These are phyloP conservation scores for Leptinotarsa lineolata DNA, from an alignment of 1,140 invertebrate species.

Conservation along the genomic window DNA sequence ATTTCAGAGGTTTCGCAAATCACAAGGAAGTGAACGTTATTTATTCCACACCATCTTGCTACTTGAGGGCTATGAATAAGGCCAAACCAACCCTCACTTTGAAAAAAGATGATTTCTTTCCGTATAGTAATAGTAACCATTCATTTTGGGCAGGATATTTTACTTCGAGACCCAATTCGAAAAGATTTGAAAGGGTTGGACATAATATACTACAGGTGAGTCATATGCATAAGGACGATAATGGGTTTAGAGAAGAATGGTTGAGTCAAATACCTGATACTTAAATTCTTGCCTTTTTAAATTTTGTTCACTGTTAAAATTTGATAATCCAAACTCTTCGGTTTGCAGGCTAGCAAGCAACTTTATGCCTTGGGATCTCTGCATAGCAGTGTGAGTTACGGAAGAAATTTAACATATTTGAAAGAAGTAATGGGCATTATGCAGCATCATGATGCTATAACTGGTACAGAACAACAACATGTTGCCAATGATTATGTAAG, in stretches of 20 bases:
- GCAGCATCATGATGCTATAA: constrained; percentile 72
- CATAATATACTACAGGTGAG: constrained; percentile 70
- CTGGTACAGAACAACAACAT: constrained; percentile 75
- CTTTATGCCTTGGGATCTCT: constrained; percentile 15
- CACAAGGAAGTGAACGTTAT: constrained; percentile 68
- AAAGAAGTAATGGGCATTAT: constrained; percentile 64
- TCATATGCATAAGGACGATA: constrained; percentile 45
- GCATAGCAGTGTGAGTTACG: constrained; percentile 61
- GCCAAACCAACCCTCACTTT: constrained; percentile 27
- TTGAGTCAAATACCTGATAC: too few relatives aligned
- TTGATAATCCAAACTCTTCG: too few relatives aligned
- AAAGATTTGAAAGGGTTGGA: constrained; percentile 65
- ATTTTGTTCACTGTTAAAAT: too few relatives aligned
- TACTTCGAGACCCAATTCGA: constrained; percentile 72
- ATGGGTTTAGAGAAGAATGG: too few relatives aligned
- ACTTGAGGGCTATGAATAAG: constrained; percentile 66
- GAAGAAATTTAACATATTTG: constrained; percentile 49
- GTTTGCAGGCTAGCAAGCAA: constrained; percentile 47
- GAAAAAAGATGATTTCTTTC: constrained; percentile 73
- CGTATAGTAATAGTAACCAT: constrained; percentile 76
- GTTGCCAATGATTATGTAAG: constrained; percentile 75
- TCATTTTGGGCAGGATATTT: constrained; percentile 86
- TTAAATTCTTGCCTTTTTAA: too few relatives aligned
- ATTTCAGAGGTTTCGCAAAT: constrained; percentile 63
- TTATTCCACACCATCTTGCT: constrained; percentile 80